Base-by-base conservation (phyloP, 2,888 invertebrate genomes). In the Brassicogethes aeneus region DNA sequence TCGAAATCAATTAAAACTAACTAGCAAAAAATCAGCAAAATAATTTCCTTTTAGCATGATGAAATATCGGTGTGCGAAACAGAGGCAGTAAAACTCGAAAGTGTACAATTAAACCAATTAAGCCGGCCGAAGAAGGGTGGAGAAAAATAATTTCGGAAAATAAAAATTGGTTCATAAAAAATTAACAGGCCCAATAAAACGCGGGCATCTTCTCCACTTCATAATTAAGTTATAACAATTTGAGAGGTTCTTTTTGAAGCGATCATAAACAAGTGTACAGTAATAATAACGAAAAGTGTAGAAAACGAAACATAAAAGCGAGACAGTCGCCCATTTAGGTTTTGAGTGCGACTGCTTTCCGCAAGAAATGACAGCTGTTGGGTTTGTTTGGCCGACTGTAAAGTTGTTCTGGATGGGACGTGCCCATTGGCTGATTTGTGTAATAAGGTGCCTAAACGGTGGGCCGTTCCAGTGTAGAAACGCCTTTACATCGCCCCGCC, bases 221-320 rank as follows among this genome's bases (percentile, higher is more conserved):
- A 47, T 61, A 64, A 65, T 65, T 65, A 63, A 65, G 62, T 60
- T 63, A 65, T 63, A 65, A 63, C 64, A 65, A 65, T 64, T 62
- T 63, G 56, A 62, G 58, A 59, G 60, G 56, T 56, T 57, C 57
- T 56, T 63, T 61, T 62, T 59, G 61, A 63, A 13, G 61, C 55
- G 60, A 56, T 61, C 60, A 61, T 63, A 66, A 64, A 65, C 60
- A 61, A 61, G 60, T 65, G 64, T 66, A 64, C 56, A 60, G 60
- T 64, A 62, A 61, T 58, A 61, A 58, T 61, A 61, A 63, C 60
- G 61, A 61, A 55, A 59, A 61, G 61, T 62, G 59, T 61, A 57
- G 54, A 52, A 56, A 62, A 61, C 59, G 59, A 49, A 54, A 59
- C 59, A 56, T 62, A 61, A 63, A 62, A 55, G 59, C 57, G 48